Percentiles rank a stretch among this genome's conserved stretches.
Evolutionary conservation across 2,797 vertebrate genomes (phyloP).

Genomic region (Enteromius unitaeniatus): DNA sequence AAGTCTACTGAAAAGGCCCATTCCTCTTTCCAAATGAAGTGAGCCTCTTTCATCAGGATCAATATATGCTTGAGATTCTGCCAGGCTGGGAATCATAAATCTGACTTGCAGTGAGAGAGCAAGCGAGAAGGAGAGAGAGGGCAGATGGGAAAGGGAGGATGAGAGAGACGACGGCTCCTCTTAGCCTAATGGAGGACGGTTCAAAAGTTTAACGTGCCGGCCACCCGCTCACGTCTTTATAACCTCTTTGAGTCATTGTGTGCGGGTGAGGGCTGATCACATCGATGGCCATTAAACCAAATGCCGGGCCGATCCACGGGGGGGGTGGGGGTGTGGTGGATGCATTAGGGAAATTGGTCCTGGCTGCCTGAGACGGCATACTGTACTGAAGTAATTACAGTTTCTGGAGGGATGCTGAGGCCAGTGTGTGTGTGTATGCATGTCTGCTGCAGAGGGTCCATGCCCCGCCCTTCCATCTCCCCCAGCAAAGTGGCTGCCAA

Average conservation of each 20-base stretch:
- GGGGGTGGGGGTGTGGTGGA: constrained; percentile 13
- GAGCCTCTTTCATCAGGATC: constrained; percentile 64
- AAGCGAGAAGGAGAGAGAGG: constrained; percentile 26
- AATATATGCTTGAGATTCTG: constrained; percentile 61
- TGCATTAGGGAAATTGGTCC: constrained; percentile 68
- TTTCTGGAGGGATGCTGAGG: constrained; percentile 61
- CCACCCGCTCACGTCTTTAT: constrained; percentile 61
- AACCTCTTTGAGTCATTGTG: constrained; percentile 66
- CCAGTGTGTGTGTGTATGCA: constrained; percentile 41
- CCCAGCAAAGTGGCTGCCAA: constrained; percentile 49
- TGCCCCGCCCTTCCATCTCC: constrained; percentile 49
- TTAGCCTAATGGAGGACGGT: constrained; percentile 65
- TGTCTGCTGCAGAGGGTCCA: constrained; percentile 59
- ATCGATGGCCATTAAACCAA: constrained; percentile 65
- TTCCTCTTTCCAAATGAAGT: constrained; percentile 63
- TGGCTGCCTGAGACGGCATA: constrained; percentile 56
- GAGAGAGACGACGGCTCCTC: constrained; percentile 50
- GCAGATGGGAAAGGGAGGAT: constrained; percentile 30
- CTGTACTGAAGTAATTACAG: constrained; percentile 66
- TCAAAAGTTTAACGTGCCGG: constrained; percentile 65
- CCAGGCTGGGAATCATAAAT: constrained; percentile 59
- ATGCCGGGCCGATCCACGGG: constrained; percentile 36
- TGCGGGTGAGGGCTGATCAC: constrained; percentile 60
- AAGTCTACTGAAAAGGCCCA: constrained; percentile 53
- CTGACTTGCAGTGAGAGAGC: constrained; percentile 35